Percentiles rank a stretch among this genome's conserved stretches.
phyloP scores from a whole-genome alignment of 2,113 vertebrate genomes.

The Plecotus auritus region DNA sequence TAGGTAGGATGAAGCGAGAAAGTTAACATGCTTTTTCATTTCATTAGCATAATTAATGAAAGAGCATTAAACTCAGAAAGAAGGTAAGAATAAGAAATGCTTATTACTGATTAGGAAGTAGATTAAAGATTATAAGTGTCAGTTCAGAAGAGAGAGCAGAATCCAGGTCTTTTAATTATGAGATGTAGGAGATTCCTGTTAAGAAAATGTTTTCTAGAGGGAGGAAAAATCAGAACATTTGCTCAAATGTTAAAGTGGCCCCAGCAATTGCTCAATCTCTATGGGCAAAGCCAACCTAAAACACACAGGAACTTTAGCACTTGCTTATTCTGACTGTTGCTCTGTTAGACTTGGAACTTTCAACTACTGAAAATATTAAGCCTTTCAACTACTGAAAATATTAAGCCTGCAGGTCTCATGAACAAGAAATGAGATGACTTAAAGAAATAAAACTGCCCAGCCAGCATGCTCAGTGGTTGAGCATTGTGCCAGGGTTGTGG shows the following conservation, averaged over 20 bases:
- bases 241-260: not conserved
- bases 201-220: not conserved
- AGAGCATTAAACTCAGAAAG: not conserved
- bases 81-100: not conserved
- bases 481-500: no score
- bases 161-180: not conserved
- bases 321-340: not conserved
- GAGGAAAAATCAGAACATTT: not conserved
- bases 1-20: not conserved
- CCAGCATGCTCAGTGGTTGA: no score
- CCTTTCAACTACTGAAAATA: not conserved
- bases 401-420: not conserved
- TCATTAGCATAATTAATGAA: not conserved
- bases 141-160: not conserved
- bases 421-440: not conserved
- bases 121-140: not conserved
- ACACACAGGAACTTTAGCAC: not conserved
- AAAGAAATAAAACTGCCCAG: not conserved
- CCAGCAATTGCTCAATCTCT: not conserved
- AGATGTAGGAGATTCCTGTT: not conserved
- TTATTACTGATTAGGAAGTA: not conserved
- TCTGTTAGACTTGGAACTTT: not conserved
- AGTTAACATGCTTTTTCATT: not conserved
- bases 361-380: conserved; percentile 1
- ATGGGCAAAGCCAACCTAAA: not conserved